Conservation (phyloP, 1,140 invertebrate genomes). For the Drosophila littoralis region DNA sequence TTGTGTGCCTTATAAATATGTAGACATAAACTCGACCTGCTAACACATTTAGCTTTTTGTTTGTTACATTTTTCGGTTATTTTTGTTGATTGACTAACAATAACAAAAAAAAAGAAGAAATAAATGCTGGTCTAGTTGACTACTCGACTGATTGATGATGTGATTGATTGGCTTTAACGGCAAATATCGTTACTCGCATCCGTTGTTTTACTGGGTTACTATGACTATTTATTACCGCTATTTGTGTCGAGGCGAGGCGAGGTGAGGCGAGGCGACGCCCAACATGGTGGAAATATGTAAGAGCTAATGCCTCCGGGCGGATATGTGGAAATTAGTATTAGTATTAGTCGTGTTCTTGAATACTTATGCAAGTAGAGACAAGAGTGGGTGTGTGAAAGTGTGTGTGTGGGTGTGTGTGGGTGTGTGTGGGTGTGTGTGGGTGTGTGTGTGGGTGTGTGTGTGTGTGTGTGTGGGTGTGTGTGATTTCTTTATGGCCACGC, state of each 20-base stretch:
- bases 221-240: conserved; percentile 71
- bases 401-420: not conserved
- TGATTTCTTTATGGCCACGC: conserved; percentile 3
- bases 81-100: conserved; percentile 16
- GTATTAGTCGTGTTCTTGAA: conserved; percentile 64
- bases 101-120: not conserved
- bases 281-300: conserved; percentile 45
- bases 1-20: too few relatives aligned
- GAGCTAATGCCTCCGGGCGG: conserved; percentile 39
- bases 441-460: not conserved
- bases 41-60: not conserved
- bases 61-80: not conserved
- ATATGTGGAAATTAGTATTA: conserved; percentile 57
- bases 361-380: conserved; percentile 13
- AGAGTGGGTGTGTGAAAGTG: not conserved
- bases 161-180: conserved; percentile 69
- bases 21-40: too few relatives aligned
- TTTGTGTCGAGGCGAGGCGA: conserved; percentile 53
- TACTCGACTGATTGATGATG: conserved; percentile 57
- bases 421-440: not conserved
- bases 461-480: not conserved
- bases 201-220: conserved; percentile 54
- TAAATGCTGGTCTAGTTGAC: conserved; percentile 14
- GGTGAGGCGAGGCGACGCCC: not conserved
- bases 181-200: conserved; percentile 52